Conservation (phyloP, 2,113 vertebrate species). For the Passer montanus region DNA sequence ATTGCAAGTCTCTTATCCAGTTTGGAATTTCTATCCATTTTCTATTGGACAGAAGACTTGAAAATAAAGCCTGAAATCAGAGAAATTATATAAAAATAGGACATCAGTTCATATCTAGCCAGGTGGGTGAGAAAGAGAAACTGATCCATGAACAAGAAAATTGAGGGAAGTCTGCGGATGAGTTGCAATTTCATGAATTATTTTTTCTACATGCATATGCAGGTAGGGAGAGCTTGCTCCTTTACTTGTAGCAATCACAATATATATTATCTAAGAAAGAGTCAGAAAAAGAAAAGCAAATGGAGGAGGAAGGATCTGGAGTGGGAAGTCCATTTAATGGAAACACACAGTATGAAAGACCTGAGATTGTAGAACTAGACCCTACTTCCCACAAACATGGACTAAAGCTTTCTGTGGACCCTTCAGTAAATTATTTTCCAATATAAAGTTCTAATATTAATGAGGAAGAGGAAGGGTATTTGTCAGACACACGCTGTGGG, state of each 20-base stretch:
- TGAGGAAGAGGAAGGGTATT: neutral
- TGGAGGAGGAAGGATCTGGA: neutral
- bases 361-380: neutral
- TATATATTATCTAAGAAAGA: neutral
- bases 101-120: neutral
- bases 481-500: neutral
- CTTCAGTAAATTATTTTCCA: neutral
- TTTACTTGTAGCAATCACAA: neutral
- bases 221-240: neutral
- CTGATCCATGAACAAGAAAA: neutral
- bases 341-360: neutral
- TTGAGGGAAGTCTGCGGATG: neutral
- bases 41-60: neutral
- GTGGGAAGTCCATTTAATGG: neutral
- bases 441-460: neutral
- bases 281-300: neutral
- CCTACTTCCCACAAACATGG: neutral
- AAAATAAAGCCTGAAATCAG: neutral
- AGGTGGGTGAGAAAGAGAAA: neutral
- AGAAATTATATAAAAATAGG: neutral
- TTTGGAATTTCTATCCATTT: neutral
- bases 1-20: neutral
- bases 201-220: neutral
- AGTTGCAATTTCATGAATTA: neutral
- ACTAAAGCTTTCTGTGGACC: neutral